Evolutionary conservation across 2,113 vertebrate species (phyloP), one percentile per base, ranked within the genome.

Genomic region (Bucco capensis): DNA sequence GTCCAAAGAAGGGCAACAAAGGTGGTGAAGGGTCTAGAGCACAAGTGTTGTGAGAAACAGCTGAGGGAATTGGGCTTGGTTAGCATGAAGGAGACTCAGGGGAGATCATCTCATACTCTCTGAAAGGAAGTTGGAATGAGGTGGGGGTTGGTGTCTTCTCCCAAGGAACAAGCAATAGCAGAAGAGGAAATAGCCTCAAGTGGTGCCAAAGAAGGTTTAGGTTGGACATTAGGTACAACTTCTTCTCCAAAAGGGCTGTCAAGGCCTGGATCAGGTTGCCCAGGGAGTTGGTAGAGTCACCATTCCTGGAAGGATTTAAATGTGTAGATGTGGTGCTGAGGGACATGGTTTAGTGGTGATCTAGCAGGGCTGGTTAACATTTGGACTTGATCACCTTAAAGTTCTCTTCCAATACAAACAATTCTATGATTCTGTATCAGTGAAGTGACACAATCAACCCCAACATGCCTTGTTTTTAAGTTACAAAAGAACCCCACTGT

Each of bases 381-480:
- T 56, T n/a, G 53, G 53, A 56, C 28, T 42, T 54, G 16, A 31
- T 31, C 12, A 31, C 11, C 30, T n/a, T 31, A 54, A 31, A 31
- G 30, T 28, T 54, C 53, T 57, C 54, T 18, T 61, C 33, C 35
- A 60, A 38, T 16, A 35, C 27, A 37, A 27, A 38, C 10, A 10
- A 37, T 60, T 61, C 60, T 38, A 3, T 61, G 60, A 18, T 37
- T 37, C 35, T 27, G 14, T 18, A 27, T 19, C 37, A 44, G 14
- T 6, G 0, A 1, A 47, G n/a, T 7, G 31, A 21, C 58, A 60
- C 33, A 2, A 33, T 1, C 60, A 38, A 10, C 24, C 49, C 78
- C 28, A 51, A 64, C 0, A 27, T 2, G 1, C n/a, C n/a, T 0
- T 40, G 35, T 17, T 17, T 82, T 38, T 19, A 19, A 33, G 11